Base-by-base conservation (phyloP, 2,797 vertebrate species). In the Pipistrellus pipistrellus region DNA sequence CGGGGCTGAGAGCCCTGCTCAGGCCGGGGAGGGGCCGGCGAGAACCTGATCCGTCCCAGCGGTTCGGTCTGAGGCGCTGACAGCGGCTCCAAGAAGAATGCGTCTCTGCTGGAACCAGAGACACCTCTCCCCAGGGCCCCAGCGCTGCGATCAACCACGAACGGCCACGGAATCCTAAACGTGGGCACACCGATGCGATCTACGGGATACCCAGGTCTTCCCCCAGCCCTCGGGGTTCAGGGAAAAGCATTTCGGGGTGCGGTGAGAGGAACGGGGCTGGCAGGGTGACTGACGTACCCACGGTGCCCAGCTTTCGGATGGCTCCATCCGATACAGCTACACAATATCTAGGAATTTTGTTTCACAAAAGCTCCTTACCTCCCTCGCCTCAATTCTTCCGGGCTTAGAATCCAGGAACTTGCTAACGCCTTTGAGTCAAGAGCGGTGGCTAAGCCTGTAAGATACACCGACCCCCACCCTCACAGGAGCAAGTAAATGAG, bases 211-310 rank as follows among this genome's bases (percentile, higher is more conserved):
- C 41, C 14, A 51, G 82, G 18, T 7, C 9, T 4, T 14, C 23
- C 4, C 3, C 2, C 0, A 46, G 80, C 41, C 8, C 0, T 0
- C 1, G 2, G 41, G 35, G 57, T 23, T 38, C 82, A 9, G 0
- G 32, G 5, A 18, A 21, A 75, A 51, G 21, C 21, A 4, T 14
- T n/a, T 0, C 0, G 7, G 32, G 62, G 27, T 13, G 41, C n/a
- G 53, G 68, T 0, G 18, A 27, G 66, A 30, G 2, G 59, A 51
- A 46, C 14, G 18, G 72, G 71, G 41, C 1, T 66, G 57, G n/a
- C n/a, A 8, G 44, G 4, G 6, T 3, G 51, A 48, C 2, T 3
- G 51, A 48, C 2, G 21, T 0, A 7, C 41, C 27, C 27, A 9
- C 53, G 32, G 35, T 13, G 17, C 35, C 32, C 14, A 35, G 81